A percentile compares a stretch with the other conserved stretches of the same genome.
Conservation (phyloP, 2,797 vertebrate genomes). For the Acrocephalus scirpaceus region DNA sequence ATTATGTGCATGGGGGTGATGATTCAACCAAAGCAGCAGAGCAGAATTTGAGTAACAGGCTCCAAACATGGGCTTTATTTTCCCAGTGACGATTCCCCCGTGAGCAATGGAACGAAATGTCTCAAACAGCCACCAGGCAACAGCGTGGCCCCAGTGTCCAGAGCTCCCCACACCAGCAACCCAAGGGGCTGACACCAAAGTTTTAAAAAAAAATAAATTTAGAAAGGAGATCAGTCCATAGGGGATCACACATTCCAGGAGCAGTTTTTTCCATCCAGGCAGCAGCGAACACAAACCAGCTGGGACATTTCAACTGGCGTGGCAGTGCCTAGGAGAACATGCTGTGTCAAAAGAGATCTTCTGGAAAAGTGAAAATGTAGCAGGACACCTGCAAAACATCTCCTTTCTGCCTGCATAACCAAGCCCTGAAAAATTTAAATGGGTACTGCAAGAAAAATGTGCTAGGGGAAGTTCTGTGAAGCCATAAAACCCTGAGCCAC, state of each 20-base stretch:
- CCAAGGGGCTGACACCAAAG: not conserved
- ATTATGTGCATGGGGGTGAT: slow-evolving; percentile 43
- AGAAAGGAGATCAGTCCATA: not conserved
- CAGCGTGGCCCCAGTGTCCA: not conserved
- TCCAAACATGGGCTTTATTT: slow-evolving; percentile 39
- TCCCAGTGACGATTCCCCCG: not conserved
- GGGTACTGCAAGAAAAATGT: not conserved
- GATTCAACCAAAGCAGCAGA: slow-evolving; percentile 55
- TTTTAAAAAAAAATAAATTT: not conserved
- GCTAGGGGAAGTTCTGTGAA: not conserved
- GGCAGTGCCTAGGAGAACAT: not conserved
- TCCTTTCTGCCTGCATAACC: not conserved
- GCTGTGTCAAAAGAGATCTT: slow-evolving; percentile 25
- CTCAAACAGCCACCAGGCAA: slow-evolving; percentile 6
- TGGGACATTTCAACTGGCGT: not conserved
- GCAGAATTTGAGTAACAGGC: slow-evolving; percentile 37
- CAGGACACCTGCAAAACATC: slow-evolving; percentile 41
- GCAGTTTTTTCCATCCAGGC: not conserved
- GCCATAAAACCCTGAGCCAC: not conserved
- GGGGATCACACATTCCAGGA: not conserved
- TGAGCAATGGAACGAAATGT: slow-evolving; percentile 9
- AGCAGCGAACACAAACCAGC: not conserved
- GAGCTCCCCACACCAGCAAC: not conserved
- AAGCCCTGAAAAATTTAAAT: slow-evolving; percentile 14
- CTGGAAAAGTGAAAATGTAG: slow-evolving; percentile 20